Conservation (phyloP, 1,140 invertebrate species). For the Zaprionus camerounensis region DNA sequence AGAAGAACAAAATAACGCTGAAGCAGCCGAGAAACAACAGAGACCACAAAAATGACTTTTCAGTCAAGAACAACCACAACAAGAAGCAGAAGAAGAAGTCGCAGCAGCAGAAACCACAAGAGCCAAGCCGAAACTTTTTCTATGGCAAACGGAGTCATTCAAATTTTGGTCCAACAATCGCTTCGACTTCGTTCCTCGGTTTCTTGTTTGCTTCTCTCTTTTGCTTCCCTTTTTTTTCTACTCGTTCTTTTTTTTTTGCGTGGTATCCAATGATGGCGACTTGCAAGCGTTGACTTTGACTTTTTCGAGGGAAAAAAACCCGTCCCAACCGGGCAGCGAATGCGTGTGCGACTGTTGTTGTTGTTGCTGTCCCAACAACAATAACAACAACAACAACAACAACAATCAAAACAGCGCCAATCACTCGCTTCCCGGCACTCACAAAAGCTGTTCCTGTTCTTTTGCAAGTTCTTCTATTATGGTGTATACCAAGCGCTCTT, state of each 20-base stretch:
- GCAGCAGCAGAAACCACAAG: slow-evolving; percentile 39
- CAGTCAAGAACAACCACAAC: slow-evolving; percentile 46
- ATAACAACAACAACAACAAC: slow-evolving; percentile 12
- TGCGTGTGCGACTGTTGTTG: slow-evolving; percentile 41
- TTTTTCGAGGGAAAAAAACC: slow-evolving; percentile 54
- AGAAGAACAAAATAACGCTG: slow-evolving; percentile 6
- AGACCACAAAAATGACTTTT: slow-evolving; percentile 75
- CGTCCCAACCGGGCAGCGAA: slow-evolving; percentile 44
- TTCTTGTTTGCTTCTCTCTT: slow-evolving; percentile 13
- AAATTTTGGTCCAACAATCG: slow-evolving; percentile 67
- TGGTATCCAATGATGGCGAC: slow-evolving; percentile 57
- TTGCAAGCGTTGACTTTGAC: slow-evolving; percentile 70
- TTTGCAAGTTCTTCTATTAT: slow-evolving; percentile 55
- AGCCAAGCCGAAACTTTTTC: slow-evolving; percentile 32
- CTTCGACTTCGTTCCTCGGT: slow-evolving; percentile 36
- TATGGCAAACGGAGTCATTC: slow-evolving; percentile 55
- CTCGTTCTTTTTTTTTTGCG: slow-evolving; percentile 47
- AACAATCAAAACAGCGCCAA: slow-evolving; percentile 58
- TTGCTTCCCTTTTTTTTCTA: background rate
- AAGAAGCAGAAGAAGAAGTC: background rate
- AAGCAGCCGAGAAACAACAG: slow-evolving; percentile 50
- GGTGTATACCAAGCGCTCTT: slow-evolving; percentile 15
- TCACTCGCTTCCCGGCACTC: slow-evolving; percentile 70
- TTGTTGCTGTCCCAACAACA: slow-evolving; percentile 1
- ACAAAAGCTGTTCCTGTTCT: slow-evolving; percentile 71